These are phyloP conservation scores for Pollenia angustigena DNA, from an alignment of 2,888 invertebrate species.

Conservation along the genomic window DNA sequence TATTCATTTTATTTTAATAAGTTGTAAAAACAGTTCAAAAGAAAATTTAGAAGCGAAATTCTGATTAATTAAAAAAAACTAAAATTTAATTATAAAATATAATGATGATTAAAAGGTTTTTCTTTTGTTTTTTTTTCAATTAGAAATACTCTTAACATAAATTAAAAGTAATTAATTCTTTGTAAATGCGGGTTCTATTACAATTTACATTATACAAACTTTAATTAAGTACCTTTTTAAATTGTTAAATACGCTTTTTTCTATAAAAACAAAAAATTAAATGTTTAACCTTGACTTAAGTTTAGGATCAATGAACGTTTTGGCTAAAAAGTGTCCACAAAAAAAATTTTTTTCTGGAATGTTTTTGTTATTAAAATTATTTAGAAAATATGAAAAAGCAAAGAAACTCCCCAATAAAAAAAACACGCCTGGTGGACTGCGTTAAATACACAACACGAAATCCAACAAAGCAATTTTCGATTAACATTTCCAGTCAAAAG, in stretches of 20 bases:
- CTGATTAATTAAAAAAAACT: background rate
- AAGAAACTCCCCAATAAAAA: slow-evolving; percentile 37
- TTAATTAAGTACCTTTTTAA: slow-evolving; percentile 4
- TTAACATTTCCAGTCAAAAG: slow-evolving; percentile 7
- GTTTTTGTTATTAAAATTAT: slow-evolving; percentile 71
- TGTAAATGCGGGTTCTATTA: slow-evolving; percentile 31
- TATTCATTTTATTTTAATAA: too few species aligned
- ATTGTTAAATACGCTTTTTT: slow-evolving; percentile 39
- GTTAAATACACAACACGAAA: slow-evolving; percentile 8
- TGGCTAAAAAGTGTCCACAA: slow-evolving; percentile 77
- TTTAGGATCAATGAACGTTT: slow-evolving; percentile 81
- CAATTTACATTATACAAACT: slow-evolving; percentile 1
- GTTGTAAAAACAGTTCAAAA: too few species aligned
- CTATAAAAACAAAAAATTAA: background rate
- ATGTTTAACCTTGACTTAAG: slow-evolving; percentile 80
- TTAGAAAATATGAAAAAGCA: slow-evolving; percentile 49
- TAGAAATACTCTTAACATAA: slow-evolving; percentile 11
- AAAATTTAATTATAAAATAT: background rate
- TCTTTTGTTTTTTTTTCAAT: background rate
- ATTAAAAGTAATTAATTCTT: slow-evolving; percentile 23
- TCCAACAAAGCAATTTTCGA: slow-evolving; percentile 22
- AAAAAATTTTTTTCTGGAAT: slow-evolving; percentile 12
- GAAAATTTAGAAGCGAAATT: too few species aligned
- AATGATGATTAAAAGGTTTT: background rate
- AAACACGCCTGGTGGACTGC: slow-evolving; percentile 20